phyloP scores from a whole-genome alignment of 2,797 vertebrate genomes.

The Bradypus variegatus region DNA sequence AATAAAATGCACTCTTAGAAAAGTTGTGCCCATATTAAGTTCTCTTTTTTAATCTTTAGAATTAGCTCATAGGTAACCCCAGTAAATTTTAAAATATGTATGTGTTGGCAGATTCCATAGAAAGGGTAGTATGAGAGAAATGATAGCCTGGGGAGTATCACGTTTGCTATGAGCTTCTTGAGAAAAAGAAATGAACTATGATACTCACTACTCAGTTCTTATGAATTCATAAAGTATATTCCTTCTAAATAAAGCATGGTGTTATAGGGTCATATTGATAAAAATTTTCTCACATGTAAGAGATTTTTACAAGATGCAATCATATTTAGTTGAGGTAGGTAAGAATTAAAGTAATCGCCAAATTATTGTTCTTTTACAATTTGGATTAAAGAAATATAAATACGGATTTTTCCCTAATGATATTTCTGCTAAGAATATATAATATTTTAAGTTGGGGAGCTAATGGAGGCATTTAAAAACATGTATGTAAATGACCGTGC shows the following conservation, averaged over 20 bases:
- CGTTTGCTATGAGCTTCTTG: too few relatives aligned
- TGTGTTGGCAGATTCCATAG: too few relatives aligned
- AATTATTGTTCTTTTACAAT: slow-evolving; percentile 29
- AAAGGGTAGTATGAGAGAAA: too few relatives aligned
- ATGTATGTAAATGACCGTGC: background rate
- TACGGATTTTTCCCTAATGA: background rate
- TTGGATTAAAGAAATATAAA: slow-evolving; percentile 18
- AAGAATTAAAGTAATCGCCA: slow-evolving; percentile 6
- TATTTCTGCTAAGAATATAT: background rate
- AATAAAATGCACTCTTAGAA: background rate
- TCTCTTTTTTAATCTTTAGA: background rate
- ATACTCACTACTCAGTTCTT: too few relatives aligned
- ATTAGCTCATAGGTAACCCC: slow-evolving; percentile 19
- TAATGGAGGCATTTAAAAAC: background rate
- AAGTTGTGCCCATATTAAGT: slow-evolving; percentile 25
- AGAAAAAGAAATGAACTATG: too few relatives aligned
- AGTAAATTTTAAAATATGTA: background rate
- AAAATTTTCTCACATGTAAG: too few relatives aligned
- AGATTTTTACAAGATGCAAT: slow-evolving; percentile 22
- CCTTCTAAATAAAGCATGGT: too few relatives aligned
- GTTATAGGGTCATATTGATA: too few relatives aligned
- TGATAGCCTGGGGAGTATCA: too few relatives aligned
- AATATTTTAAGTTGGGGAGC: slow-evolving; percentile 15
- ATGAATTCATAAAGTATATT: too few relatives aligned
- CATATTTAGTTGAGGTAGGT: slow-evolving; percentile 10